phyloP scores from a whole-genome alignment of 2,113 vertebrate genomes.

The Arothron firmamentum region DNA sequence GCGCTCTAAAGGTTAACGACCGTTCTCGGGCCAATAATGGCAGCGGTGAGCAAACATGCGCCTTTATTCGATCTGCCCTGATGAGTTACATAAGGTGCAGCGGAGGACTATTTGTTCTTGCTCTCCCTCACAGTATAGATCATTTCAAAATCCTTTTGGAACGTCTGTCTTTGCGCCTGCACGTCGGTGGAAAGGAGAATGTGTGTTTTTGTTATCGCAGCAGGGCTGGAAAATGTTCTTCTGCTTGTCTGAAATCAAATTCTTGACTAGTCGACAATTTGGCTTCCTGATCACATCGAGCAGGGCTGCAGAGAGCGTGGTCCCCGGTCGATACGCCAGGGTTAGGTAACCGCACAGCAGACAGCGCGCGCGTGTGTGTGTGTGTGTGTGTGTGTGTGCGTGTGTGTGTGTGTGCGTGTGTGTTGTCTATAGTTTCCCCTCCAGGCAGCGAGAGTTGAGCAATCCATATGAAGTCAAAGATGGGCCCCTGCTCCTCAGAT shows the following conservation, averaged over 20 bases:
- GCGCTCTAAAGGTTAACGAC: conserved; percentile 66
- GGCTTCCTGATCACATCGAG: conserved; percentile 14
- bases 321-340: conserved; percentile 18
- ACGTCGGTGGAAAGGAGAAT: too few relatives aligned
- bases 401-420: conserved; percentile 29
- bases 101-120: conserved; percentile 51
- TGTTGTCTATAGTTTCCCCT: conserved; percentile 36
- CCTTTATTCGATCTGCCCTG: conserved; percentile 37
- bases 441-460: conserved; percentile 32
- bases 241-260: neutral
- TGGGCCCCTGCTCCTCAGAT: conserved; percentile 12
- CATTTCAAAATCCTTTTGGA: conserved; percentile 7
- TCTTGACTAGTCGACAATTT: conserved; percentile 13
- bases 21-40: conserved; percentile 50
- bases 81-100: conserved; percentile 49
- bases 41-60: conserved; percentile 60
- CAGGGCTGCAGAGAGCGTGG: conserved; percentile 11
- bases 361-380: conserved; percentile 11
- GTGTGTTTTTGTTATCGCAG: too few relatives aligned
- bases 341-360: conserved; percentile 40
- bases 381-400: conserved; percentile 27
- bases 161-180: too few relatives aligned
- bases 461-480: conserved; percentile 26
- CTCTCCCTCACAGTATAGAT: conserved; percentile 21
- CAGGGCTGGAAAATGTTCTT: neutral